These are phyloP conservation scores for Tetramorium parvispinum DNA, from an alignment of 1,140 invertebrate species.

Conservation along the genomic window DNA sequence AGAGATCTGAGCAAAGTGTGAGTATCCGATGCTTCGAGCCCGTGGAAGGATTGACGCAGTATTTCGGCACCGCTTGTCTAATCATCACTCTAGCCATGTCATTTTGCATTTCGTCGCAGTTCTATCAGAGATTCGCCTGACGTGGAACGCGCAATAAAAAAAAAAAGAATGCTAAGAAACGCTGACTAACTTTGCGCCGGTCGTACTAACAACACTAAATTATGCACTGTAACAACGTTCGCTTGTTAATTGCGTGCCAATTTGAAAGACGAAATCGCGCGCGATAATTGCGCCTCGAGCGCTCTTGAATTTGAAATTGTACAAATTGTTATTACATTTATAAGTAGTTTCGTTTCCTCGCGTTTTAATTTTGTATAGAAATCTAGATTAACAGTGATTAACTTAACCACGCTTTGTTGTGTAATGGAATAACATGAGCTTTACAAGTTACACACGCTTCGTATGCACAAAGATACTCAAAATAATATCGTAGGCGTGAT, in stretches of 20 bases:
- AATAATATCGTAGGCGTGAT: slow-evolving; percentile 20
- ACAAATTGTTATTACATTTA: slow-evolving; percentile 13
- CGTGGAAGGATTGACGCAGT: slow-evolving; percentile 77
- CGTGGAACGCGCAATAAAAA: background rate
- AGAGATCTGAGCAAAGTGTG: slow-evolving; percentile 83
- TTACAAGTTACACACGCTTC: slow-evolving; percentile 31
- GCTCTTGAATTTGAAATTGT: slow-evolving; percentile 4
- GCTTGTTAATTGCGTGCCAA: background rate
- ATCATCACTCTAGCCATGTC: slow-evolving; percentile 75
- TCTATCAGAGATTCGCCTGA: slow-evolving; percentile 49
- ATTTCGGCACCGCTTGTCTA: slow-evolving; percentile 81
- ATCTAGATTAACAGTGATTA: background rate
- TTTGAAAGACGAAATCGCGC: background rate
- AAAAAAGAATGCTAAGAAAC: slow-evolving; percentile 13
- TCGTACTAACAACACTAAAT: slow-evolving; percentile 31
- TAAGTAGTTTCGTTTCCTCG: background rate
- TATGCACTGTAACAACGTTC: background rate
- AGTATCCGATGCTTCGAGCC: slow-evolving; percentile 80
- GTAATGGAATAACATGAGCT: background rate
- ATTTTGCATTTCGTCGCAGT: slow-evolving; percentile 74
- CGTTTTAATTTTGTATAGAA: background rate
- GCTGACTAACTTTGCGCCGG: slow-evolving; percentile 34
- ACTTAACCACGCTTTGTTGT: slow-evolving; percentile 28
- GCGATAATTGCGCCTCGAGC: background rate
- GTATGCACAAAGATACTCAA: background rate